Conservation (phyloP, 1,140 invertebrate species). For the Drosophila rhopaloa region DNA sequence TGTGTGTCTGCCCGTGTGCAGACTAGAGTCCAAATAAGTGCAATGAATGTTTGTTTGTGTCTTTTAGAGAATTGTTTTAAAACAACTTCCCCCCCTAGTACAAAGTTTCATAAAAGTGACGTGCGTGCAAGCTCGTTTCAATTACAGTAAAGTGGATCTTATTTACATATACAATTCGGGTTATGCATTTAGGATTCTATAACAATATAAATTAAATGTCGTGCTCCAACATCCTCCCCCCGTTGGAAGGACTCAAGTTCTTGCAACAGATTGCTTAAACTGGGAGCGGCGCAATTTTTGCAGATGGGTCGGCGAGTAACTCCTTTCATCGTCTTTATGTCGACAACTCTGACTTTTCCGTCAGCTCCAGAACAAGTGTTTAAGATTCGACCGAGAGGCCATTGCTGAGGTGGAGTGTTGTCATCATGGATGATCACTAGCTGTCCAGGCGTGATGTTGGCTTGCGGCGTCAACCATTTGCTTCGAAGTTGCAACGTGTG, state of each 20-base stretch:
- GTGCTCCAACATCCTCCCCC: neutral
- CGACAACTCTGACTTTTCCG: neutral
- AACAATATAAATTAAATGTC: neutral
- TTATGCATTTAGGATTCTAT: neutral
- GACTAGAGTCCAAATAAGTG: neutral
- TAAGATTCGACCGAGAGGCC: neutral
- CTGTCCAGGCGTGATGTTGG: neutral
- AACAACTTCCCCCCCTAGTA: neutral
- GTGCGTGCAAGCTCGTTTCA: too few species aligned
- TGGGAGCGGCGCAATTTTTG: neutral
- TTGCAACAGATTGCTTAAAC: neutral
- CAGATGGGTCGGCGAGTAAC: neutral
- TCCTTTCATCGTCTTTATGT: neutral
- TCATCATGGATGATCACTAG: neutral
- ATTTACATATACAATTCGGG: neutral
- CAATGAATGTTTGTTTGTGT: neutral
- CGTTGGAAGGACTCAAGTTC: neutral
- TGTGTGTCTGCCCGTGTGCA: too few species aligned
- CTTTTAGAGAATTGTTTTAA: too few species aligned
- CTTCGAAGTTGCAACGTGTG: neutral
- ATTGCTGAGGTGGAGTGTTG: constrained; percentile 1
- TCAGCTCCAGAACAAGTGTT: neutral
- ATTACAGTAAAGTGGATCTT: too few species aligned
- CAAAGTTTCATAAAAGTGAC: too few species aligned
- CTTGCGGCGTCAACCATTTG: constrained; percentile 1